Evolutionary conservation across 2,888 invertebrate species (phyloP), one percentile per base, ranked within the genome.

Genomic region (Ectropis crepuscularia): DNA sequence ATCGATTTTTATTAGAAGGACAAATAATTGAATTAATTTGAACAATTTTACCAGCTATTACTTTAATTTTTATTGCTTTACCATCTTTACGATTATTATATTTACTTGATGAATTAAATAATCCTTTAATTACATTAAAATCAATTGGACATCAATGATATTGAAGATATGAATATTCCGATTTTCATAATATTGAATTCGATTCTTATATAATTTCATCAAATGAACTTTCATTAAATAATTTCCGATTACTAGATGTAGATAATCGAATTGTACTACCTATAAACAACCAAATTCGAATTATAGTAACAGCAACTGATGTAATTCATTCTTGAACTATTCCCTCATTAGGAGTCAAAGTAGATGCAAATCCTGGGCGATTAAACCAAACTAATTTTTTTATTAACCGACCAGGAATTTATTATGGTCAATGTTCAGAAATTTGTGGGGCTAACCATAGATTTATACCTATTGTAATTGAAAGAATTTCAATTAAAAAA

Each of bases 371-470:
- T 0, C 95, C 95, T 0, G 95, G 95, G 0, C 95, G 95, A 48
- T 73, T 95, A 83, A 95, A 95, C 74, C 95, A 95, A 95, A 92
- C 88, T 79, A 94, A 89, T 74, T 94, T 96, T 83, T 89, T 89
- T 75, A 92, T 94, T 75, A 95, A 94, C 71, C 94, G 94, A 2
- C 92, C 95, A 0, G 95, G 96, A 48, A 75, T 96, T 81, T 95
- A 93, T 86, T 96, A 88, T 87, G 96, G 96, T 0, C 96, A 96
- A 94, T 96, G 96, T 83, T 96, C 96, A 74, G 96, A 96, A 94
- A 96, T 96, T 92, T 96, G 96, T 89, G 96, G 96, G 0, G 94
- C 95, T 58, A 96, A 96, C 83, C 96, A 96, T 85, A 95, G 95
- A 64, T 96, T 96, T 94, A 96, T 96, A 89, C 96, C 96, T 41